Evolutionary conservation across 2,888 invertebrate genomes (phyloP).

Genomic region (Lasiommata megera): DNA sequence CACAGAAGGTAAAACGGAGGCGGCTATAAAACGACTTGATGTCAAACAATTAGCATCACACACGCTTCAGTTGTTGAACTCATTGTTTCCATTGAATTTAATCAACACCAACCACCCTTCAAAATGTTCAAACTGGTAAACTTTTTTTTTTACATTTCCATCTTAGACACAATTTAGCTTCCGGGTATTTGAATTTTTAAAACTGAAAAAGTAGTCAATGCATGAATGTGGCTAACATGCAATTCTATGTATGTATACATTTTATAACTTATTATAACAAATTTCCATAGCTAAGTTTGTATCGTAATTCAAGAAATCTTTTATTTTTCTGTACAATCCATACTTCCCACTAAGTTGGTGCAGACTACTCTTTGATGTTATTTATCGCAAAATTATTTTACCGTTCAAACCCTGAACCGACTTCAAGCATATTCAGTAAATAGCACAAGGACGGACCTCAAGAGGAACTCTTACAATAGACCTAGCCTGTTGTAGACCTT

Average conservation of each 20-base stretch:
- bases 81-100: slow-evolving; percentile 25
- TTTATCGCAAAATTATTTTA: background rate
- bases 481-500: no score
- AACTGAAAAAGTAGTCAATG: no score
- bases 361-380: background rate
- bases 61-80: slow-evolving; percentile 31
- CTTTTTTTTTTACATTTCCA: slow-evolving; percentile 28
- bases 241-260: no score
- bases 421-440: background rate
- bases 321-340: no score
- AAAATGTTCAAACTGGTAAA: slow-evolving; percentile 51
- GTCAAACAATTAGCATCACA: slow-evolving; percentile 37
- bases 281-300: no score
- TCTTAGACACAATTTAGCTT: background rate
- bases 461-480: background rate
- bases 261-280: no score
- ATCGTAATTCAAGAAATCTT: no score
- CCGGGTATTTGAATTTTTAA: no score
- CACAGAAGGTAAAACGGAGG: slow-evolving; percentile 13
- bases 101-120: slow-evolving; percentile 25
- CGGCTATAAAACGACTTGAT: slow-evolving; percentile 50
- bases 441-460: background rate
- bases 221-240: no score
- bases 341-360: background rate
- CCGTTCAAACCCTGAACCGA: background rate